Evolutionary conservation across 2,797 vertebrate genomes (phyloP).

Genomic region (Alcedo quadribrachys): DNA sequence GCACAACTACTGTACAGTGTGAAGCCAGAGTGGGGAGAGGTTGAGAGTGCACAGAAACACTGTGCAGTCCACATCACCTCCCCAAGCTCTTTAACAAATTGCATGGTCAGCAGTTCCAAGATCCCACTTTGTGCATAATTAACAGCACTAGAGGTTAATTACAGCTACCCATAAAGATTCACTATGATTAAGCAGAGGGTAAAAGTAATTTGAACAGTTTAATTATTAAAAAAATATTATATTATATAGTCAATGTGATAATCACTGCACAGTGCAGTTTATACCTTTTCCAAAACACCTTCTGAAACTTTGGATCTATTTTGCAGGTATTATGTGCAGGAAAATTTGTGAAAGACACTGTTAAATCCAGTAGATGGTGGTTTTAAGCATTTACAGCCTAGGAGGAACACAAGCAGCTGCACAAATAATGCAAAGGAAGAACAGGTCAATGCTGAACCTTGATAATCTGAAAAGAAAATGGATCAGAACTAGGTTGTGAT

Average conservation of each 20-base stretch:
- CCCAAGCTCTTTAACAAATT: neutral
- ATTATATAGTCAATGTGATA: neutral
- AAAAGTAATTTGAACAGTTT: slow-evolving; percentile 47
- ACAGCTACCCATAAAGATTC: slow-evolving; percentile 45
- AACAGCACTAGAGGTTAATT: slow-evolving; percentile 72
- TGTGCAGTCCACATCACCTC: neutral
- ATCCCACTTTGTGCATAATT: slow-evolving; percentile 55
- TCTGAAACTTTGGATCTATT: neutral
- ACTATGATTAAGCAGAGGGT: slow-evolving; percentile 39
- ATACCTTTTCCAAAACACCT: neutral
- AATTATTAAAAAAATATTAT: slow-evolving; percentile 44
- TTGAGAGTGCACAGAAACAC: neutral
- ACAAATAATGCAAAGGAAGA: neutral
- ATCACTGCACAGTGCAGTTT: neutral
- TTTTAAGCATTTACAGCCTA: no score
- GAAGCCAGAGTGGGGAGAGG: neutral
- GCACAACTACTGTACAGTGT: neutral
- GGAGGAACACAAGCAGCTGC: neutral
- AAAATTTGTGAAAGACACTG: neutral
- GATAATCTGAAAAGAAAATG: neutral
- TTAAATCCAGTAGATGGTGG: neutral
- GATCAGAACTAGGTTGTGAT: neutral
- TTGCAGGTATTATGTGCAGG: neutral
- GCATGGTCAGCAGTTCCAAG: slow-evolving; percentile 52
- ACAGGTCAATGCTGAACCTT: neutral